Base-by-base conservation (phyloP, 92 coral and sea anemone genomes). In the Micromussa lordhowensis region DNA sequence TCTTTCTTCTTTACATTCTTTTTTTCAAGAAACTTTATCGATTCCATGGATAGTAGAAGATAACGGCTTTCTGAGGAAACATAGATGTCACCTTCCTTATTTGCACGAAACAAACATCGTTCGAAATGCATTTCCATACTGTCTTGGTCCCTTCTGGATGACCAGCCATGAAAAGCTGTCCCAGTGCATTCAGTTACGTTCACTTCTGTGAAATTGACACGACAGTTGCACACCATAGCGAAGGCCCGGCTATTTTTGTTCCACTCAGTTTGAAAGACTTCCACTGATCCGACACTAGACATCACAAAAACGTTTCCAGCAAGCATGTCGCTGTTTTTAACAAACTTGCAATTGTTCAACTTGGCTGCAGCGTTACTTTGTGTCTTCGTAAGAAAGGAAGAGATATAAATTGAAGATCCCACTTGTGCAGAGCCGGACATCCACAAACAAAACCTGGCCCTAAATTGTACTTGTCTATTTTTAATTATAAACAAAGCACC, bases 191-290 rank as follows among this genome's bases (percentile, higher is more conserved):
- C n/a, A 7, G 22, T 49, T 18, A 49, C 22, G 44, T 29, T 83
- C 68, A 86, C 89, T 4, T 86, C n/a, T 7, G 82, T 77, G 34
- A 86, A 86, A 28, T 66, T 44, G 14, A 66, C 89, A 13, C 19
- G 12, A 49, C 89, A 86, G 77, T 63, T 35, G 35, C 89, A 86
- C 9, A 8, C 24, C 76, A 86, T 0, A 9, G 26, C 16, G n/a
- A 59, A 63, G 48, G 78, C 66, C 0, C 83, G 44, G 17, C 21
- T 55, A 63, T 61, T 28, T 11, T 63, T 0, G 19, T 9, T 61
- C 89, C 89, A 86, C 11, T 40, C 54, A 15, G 89, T 86, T 22
- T 22, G 49, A 16, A 53, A 77, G 13, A 86, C 82, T 7, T 61
- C 34, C 3, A 86, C 31, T 22, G 15, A 11, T 12, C 89, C 89